Conservation (phyloP, 2,888 invertebrate genomes). For the Mythimna ferrago region DNA sequence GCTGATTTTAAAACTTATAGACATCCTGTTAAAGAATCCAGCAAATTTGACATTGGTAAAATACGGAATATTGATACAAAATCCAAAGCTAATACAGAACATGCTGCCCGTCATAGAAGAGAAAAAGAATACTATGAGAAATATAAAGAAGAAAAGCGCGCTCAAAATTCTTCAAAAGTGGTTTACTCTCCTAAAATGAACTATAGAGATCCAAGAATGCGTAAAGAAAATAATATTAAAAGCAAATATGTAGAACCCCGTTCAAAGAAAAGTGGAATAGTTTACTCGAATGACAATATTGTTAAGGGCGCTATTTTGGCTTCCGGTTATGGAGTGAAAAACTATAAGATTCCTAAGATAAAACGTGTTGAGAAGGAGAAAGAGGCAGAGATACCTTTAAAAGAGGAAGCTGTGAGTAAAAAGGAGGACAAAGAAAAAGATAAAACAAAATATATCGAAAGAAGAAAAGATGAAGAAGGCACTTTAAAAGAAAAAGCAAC, state of each 20-base stretch:
- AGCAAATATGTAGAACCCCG: conserved; percentile 61
- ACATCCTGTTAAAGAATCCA: conserved; percentile 54
- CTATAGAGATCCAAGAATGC: conserved; percentile 80
- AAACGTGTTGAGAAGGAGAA: conserved; percentile 72
- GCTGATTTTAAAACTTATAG: conserved; percentile 80
- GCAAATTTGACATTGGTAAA: conserved; percentile 45
- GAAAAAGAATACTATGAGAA: conserved; percentile 65
- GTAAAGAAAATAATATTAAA: conserved; percentile 52
- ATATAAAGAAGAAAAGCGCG: conserved; percentile 33
- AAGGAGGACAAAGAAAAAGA: conserved; percentile 34
- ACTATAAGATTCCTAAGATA: conserved; percentile 88
- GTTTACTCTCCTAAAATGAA: conserved; percentile 78
- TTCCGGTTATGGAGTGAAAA: conserved; percentile 84
- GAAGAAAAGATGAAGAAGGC: conserved; percentile 14
- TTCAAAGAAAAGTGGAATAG: conserved; percentile 76
- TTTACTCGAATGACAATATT: conserved; percentile 85
- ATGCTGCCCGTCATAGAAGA: conserved; percentile 62
- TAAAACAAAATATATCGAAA: conserved; percentile 41
- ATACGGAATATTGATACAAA: conserved; percentile 35
- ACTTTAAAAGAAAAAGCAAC: neutral
- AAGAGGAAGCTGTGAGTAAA: conserved; percentile 38
- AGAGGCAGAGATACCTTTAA: conserved; percentile 59
- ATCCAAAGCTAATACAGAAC: conserved; percentile 45
- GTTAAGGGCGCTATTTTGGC: conserved; percentile 82
- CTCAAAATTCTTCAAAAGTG: conserved; percentile 22